Percentiles rank a stretch among this genome's conserved stretches.
Evolutionary conservation across 30 jellyfish, hydroid and myxozoan genomes (phyloP).

Genomic region (Rhopilema esculentum): DNA sequence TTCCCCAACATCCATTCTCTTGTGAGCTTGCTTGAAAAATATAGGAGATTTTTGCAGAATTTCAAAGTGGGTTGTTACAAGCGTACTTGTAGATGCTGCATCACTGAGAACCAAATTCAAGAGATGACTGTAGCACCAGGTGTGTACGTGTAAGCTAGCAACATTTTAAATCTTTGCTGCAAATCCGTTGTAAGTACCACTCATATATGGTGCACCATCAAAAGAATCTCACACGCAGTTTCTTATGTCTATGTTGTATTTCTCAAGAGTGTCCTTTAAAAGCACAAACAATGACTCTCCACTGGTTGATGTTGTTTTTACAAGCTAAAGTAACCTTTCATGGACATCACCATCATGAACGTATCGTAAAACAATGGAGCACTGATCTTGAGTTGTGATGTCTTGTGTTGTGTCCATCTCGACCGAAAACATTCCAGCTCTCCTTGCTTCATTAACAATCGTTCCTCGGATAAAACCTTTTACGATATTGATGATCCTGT

Average conservation of each 20-base stretch:
- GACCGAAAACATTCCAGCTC: too few species aligned
- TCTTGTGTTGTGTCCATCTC: too few species aligned
- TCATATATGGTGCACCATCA: conserved; percentile 58
- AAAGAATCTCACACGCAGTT: conserved; percentile 49
- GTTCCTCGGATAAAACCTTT: conserved; percentile 46
- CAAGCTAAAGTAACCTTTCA: conserved; percentile 56
- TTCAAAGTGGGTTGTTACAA: conserved; percentile 43
- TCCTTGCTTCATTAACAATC: conserved; percentile 1
- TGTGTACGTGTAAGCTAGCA: conserved; percentile 61
- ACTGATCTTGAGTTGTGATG: too few species aligned
- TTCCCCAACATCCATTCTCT: conserved; percentile 58
- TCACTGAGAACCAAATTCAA: conserved; percentile 33
- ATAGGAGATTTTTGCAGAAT: conserved; percentile 12
- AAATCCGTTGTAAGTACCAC: conserved; percentile 38
- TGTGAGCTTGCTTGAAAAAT: conserved; percentile 48
- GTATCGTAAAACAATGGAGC: too few species aligned
- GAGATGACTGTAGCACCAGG: conserved; percentile 64
- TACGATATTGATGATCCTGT: neutral
- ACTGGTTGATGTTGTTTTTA: conserved; percentile 41
- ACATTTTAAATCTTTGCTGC: conserved; percentile 41
- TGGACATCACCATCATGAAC: conserved; percentile 19
- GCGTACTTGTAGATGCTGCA: conserved; percentile 46
- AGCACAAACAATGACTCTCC: conserved; percentile 41
- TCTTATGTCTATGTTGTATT: conserved; percentile 31
- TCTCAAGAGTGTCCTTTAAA: conserved; percentile 25